Evolutionary conservation across 2,797 vertebrate genomes (phyloP).

Genomic region (Acanthopagrus latus): DNA sequence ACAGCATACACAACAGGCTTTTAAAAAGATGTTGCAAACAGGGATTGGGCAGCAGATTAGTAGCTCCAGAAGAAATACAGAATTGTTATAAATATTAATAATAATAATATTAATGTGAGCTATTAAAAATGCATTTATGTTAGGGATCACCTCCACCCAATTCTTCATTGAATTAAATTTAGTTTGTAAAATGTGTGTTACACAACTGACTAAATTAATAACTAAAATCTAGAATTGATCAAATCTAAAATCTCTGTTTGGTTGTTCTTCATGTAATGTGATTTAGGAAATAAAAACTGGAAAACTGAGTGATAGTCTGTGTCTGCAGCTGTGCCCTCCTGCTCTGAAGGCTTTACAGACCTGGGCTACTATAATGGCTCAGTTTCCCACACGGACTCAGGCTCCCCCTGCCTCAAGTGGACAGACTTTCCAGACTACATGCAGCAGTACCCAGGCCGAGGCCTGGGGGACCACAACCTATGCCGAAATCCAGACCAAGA

Average conservation of each 20-base stretch:
- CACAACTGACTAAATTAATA: neutral
- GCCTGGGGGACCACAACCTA: slow-evolving; percentile 88
- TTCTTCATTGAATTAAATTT: neutral
- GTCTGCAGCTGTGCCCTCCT: slow-evolving; percentile 69
- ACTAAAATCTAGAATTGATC: no score
- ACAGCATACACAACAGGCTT: no score
- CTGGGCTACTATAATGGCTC: slow-evolving; percentile 89
- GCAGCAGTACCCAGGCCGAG: slow-evolving; percentile 87
- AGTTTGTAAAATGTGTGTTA: neutral
- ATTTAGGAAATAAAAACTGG: neutral
- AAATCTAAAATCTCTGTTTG: neutral
- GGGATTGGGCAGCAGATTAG: no score
- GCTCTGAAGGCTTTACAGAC: slow-evolving; percentile 76
- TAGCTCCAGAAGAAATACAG: no score
- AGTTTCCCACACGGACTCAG: slow-evolving; percentile 85
- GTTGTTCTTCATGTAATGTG: neutral
- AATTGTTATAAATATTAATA: no score
- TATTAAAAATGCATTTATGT: no score
- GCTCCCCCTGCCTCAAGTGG: slow-evolving; percentile 85
- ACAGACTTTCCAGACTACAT: slow-evolving; percentile 90
- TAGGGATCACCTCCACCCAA: no score
- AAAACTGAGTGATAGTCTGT: slow-evolving; percentile 11
- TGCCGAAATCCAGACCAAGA: slow-evolving; percentile 90
- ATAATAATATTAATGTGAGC: no score
- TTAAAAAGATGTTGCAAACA: no score